Conservation (phyloP, 2,113 vertebrate species). For the Ailurus styani region DNA sequence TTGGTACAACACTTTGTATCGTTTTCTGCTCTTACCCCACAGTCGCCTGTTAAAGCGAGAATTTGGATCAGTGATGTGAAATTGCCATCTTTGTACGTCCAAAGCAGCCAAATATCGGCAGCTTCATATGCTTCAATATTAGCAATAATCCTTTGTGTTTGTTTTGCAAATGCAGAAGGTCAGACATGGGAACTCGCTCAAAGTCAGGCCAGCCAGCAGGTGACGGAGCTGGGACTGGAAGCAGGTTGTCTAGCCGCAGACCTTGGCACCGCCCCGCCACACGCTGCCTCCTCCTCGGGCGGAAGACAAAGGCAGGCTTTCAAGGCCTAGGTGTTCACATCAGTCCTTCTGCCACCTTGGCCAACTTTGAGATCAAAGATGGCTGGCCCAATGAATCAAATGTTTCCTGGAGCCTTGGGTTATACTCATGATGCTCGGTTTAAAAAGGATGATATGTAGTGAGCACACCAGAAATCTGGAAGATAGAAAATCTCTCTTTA, state of each 20-base stretch:
- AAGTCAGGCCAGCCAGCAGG: background rate
- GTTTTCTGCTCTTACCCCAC: background rate
- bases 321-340: background rate
- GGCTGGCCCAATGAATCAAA: background rate
- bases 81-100: background rate
- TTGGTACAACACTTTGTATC: background rate
- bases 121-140: background rate
- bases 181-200: background rate
- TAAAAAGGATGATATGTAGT: conserved; percentile 43
- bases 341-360: background rate
- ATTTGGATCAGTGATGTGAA: background rate
- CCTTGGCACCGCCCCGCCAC: background rate
- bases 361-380: background rate
- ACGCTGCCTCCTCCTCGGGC: background rate
- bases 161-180: background rate
- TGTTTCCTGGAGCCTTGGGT: background rate
- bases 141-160: background rate
- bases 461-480: background rate
- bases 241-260: background rate
- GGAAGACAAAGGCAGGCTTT: background rate
- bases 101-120: background rate
- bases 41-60: background rate
- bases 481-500: background rate
- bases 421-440: background rate
- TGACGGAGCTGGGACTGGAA: background rate